Evolutionary conservation across 2,113 vertebrate genomes (phyloP).

Genomic region (Nesoenas mayeri): DNA sequence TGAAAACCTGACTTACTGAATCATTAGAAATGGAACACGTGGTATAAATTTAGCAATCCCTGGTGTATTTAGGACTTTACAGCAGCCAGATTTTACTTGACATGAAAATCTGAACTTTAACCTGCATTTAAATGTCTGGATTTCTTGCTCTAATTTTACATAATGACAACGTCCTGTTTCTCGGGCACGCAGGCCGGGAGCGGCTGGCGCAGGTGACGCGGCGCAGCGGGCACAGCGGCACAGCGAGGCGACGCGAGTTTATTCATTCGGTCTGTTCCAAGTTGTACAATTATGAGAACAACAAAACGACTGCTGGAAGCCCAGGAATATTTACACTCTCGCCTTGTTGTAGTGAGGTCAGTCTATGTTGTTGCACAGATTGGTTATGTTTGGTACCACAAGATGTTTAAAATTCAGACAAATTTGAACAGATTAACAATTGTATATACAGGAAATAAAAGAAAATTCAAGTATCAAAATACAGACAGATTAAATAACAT

Average conservation of each 20-base stretch:
- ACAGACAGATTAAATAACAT: slow-evolving; percentile 93
- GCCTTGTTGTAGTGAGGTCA: slow-evolving; percentile 85
- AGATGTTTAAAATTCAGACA: slow-evolving; percentile 81
- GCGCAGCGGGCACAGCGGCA: not conserved
- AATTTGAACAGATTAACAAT: slow-evolving; percentile 82
- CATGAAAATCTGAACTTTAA: slow-evolving; percentile 31
- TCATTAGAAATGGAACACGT: slow-evolving; percentile 32
- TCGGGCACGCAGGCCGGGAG: not conserved
- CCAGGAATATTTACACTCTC: slow-evolving; percentile 89
- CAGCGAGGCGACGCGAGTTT: slow-evolving; percentile 77
- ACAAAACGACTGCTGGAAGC: slow-evolving; percentile 93
- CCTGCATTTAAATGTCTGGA: slow-evolving; percentile 27
- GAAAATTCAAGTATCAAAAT: slow-evolving; percentile 99
- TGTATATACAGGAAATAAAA: slow-evolving; percentile 88
- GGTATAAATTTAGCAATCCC: slow-evolving; percentile 40
- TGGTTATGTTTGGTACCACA: slow-evolving; percentile 84
- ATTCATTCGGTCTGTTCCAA: slow-evolving; percentile 82
- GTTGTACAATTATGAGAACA: slow-evolving; percentile 93
- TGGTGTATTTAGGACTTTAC: not conserved
- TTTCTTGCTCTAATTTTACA: slow-evolving; percentile 44
- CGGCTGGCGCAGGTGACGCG: too few relatives aligned
- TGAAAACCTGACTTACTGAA: slow-evolving; percentile 9
- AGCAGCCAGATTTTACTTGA: slow-evolving; percentile 20
- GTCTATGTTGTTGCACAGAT: slow-evolving; percentile 77
- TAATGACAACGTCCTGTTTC: not conserved